phyloP scores from a whole-genome alignment of 2,888 invertebrate genomes.

The Trissolcus brochymenae region DNA sequence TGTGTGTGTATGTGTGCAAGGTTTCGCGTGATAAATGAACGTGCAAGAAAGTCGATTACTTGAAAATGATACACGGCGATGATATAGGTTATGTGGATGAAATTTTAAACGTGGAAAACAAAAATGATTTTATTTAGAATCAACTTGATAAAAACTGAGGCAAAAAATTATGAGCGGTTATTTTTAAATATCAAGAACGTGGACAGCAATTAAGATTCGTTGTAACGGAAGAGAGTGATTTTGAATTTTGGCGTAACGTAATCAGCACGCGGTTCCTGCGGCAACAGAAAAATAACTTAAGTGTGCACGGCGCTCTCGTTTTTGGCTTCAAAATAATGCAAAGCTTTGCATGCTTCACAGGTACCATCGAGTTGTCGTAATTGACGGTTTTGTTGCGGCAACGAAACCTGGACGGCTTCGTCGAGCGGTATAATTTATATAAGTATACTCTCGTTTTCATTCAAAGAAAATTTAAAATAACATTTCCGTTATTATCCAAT shows the following conservation, averaged over 20 bases:
- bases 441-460: conserved; percentile 48
- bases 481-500: too few species aligned
- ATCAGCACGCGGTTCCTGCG: conserved; percentile 33
- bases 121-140: too few species aligned
- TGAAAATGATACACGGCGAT: conserved; percentile 9
- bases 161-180: too few species aligned
- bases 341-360: conserved; percentile 43
- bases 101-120: too few species aligned
- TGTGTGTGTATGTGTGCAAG: too few species aligned
- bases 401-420: conserved; percentile 44
- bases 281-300: conserved; percentile 24
- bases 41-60: conserved; percentile 16
- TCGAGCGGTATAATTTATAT: conserved; percentile 52
- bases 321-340: conserved; percentile 38
- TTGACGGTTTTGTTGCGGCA: conserved; percentile 46
- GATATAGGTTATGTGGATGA: too few species aligned
- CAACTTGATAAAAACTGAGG: too few species aligned
- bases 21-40: background rate
- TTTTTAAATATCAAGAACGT: background rate
- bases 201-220: too few species aligned
- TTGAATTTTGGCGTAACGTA: conserved; percentile 7
- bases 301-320: conserved; percentile 36
- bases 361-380: conserved; percentile 43
- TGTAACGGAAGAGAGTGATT: too few species aligned
- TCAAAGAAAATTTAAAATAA: conserved; percentile 30